Conservation (phyloP, 1,140 invertebrate genomes). For the Drosophila yakuba region DNA sequence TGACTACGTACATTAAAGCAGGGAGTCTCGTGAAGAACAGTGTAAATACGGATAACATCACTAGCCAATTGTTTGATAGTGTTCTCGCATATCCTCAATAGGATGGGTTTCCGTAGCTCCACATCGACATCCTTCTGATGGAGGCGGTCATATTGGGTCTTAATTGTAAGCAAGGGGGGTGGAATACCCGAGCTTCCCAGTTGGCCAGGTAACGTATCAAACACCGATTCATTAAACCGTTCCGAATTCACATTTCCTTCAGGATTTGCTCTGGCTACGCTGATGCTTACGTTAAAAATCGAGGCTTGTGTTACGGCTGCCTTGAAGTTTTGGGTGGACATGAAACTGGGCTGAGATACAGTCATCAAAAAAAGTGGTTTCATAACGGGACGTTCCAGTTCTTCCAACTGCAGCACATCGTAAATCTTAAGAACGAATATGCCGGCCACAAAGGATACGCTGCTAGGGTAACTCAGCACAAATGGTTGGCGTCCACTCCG, state of each 20-base stretch:
- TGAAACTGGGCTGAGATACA: conserved; percentile 76
- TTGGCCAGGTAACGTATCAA: conserved; percentile 70
- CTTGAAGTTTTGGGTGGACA: conserved; percentile 61
- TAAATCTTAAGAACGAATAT: conserved; percentile 67
- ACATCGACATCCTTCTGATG: conserved; percentile 66
- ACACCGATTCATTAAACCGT: conserved; percentile 51
- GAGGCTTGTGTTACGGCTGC: conserved; percentile 60
- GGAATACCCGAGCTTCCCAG: conserved; percentile 72
- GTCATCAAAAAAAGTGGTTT: conserved; percentile 58
- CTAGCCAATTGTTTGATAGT: conserved; percentile 47
- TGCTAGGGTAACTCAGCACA: conserved; percentile 48
- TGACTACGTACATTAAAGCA: conserved; percentile 55
- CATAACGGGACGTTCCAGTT: conserved; percentile 15
- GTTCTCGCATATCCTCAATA: conserved; percentile 52
- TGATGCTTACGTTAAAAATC: conserved; percentile 70
- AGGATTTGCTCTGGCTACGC: conserved; percentile 7
- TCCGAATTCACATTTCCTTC: background rate
- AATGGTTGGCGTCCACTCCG: background rate
- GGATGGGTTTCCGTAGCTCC: conserved; percentile 63
- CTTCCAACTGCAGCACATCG: conserved; percentile 47
- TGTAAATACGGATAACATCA: conserved; percentile 58
- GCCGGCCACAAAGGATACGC: conserved; percentile 78
- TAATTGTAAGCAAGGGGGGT: conserved; percentile 60
- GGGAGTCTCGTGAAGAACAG: conserved; percentile 51
- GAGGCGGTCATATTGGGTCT: conserved; percentile 47